Conservation (phyloP, 2,113 vertebrate species). For the Rhea americana region DNA sequence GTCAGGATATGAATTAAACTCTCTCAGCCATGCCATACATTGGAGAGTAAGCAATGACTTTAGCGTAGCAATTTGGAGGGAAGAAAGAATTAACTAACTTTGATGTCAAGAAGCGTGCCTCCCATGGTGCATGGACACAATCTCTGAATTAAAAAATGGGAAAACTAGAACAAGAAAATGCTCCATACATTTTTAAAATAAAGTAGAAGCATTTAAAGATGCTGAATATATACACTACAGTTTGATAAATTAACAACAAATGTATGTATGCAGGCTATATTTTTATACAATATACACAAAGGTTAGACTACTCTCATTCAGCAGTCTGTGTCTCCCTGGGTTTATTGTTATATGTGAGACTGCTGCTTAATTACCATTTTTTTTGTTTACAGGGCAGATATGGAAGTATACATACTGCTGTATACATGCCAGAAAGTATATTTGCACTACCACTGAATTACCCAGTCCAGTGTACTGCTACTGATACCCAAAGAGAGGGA, state of each 20-base stretch:
- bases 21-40: not conserved
- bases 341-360: not conserved
- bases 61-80: not conserved
- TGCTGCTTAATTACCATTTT: not conserved
- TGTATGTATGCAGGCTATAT: not conserved
- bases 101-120: not conserved
- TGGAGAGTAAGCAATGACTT: not conserved
- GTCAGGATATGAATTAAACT: not conserved
- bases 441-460: not conserved
- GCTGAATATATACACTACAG: not conserved
- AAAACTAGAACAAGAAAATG: not conserved
- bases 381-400: not conserved
- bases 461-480: not conserved
- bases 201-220: not conserved
- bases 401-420: not conserved
- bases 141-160: not conserved
- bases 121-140: not conserved
- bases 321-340: not conserved
- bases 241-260: not conserved
- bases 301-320: not conserved
- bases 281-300: not conserved
- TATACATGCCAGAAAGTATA: not conserved
- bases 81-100: not conserved
- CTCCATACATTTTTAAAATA: not conserved
- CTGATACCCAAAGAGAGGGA: not conserved